A percentile compares a stretch with the other conserved stretches of the same genome.
Evolutionary conservation across 2,113 vertebrate genomes (phyloP).

Genomic region (Rhynchomys soricoides): DNA sequence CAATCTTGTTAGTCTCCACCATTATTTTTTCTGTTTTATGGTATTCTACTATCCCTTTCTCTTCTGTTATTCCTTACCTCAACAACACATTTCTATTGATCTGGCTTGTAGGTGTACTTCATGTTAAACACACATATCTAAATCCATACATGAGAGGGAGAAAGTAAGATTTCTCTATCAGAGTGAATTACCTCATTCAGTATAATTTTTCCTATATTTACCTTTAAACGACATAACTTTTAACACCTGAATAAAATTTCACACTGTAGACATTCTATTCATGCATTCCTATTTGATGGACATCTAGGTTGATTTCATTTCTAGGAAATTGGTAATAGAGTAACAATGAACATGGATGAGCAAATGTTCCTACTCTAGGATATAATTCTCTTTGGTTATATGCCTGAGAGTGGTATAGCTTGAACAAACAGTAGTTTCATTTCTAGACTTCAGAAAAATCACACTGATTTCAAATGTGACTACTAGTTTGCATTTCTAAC

Average conservation of each 20-base stretch:
- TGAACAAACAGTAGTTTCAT: background rate
- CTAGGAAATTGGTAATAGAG: background rate
- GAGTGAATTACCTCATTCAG: background rate
- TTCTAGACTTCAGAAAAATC: background rate
- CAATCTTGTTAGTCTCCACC: too few relatives aligned
- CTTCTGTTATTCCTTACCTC: too few relatives aligned
- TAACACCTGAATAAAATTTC: background rate
- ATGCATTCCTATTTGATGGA: too few relatives aligned
- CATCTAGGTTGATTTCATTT: background rate
- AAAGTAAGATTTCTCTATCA: background rate
- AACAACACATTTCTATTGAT: background rate
- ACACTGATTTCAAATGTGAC: background rate
- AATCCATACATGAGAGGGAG: background rate
- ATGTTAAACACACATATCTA: background rate
- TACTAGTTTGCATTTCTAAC: background rate
- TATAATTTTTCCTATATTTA: background rate
- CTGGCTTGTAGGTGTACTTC: background rate
- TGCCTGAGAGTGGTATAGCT: background rate
- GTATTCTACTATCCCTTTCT: background rate
- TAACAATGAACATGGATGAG: background rate
- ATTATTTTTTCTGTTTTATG: background rate
- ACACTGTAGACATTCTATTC: background rate
- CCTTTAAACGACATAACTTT: too few relatives aligned
- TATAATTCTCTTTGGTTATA: background rate
- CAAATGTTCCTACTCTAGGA: background rate